Conservation (phyloP, 2,797 vertebrate genomes). For the Thripadectes ignobilis region DNA sequence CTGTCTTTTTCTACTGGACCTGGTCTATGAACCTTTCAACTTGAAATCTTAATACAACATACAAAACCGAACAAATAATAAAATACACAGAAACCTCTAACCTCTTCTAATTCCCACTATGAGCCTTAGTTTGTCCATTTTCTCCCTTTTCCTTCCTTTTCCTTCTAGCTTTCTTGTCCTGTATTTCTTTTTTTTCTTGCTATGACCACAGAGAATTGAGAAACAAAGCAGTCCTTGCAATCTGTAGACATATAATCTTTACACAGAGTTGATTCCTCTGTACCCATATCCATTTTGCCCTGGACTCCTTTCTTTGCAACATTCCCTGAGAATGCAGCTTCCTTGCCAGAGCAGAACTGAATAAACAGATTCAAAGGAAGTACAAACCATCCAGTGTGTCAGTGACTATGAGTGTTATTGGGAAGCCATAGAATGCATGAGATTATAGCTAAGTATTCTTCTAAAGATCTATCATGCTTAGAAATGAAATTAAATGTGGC, state of each 20-base stretch:
- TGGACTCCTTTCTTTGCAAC: background rate
- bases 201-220: background rate
- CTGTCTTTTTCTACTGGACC: background rate
- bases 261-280: background rate
- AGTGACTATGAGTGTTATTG: fast-evolving
- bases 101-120: background rate
- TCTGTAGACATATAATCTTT: background rate
- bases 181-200: background rate
- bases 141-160: background rate
- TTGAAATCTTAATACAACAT: background rate
- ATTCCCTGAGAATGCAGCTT: background rate
- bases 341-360: background rate
- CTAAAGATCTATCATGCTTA: background rate
- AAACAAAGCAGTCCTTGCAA: background rate
- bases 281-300: background rate
- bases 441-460: background rate
- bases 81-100: background rate
- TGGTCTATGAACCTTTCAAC: background rate
- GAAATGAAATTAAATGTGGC: background rate
- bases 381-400: background rate
- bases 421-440: background rate
- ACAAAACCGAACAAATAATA: background rate
- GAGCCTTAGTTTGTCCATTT: background rate
- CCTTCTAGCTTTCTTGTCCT: background rate
- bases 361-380: background rate